phyloP scores from a whole-genome alignment of 2,797 vertebrate species.

The Eulemur albifrons region DNA sequence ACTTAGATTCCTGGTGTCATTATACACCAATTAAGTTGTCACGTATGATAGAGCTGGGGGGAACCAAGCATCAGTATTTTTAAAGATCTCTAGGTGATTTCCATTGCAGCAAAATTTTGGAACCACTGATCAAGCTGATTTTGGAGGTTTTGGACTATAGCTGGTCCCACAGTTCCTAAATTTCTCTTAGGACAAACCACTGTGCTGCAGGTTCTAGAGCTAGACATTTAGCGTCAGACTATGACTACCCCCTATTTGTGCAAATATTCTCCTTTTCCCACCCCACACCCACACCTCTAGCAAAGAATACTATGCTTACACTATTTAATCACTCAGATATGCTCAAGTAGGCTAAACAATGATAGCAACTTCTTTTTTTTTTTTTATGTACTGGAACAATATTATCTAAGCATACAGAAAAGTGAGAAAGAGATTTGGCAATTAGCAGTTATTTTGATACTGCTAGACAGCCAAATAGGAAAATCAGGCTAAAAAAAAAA shows the following conservation, averaged over 20 bases:
- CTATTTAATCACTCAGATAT: neutral
- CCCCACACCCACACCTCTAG: accelerated
- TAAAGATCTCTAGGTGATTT: neutral
- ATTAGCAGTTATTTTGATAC: conserved; percentile 15
- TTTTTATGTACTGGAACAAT: neutral
- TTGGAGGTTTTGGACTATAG: neutral
- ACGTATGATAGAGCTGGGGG: neutral
- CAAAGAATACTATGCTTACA: no score
- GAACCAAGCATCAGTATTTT: neutral
- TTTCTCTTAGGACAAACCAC: neutral
- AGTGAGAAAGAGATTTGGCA: neutral
- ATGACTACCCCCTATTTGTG: no score
- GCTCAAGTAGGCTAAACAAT: neutral
- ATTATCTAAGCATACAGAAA: neutral
- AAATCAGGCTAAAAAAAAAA: neutral
- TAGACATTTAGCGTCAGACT: neutral
- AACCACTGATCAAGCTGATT: neutral
- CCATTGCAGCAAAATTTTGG: neutral
- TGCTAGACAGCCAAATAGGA: neutral
- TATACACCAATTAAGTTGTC: neutral
- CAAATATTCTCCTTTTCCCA: neutral
- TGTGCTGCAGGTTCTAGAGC: neutral
- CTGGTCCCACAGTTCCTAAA: neutral
- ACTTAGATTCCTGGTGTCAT: neutral
- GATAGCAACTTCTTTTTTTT: neutral